Evolutionary conservation across 2,888 invertebrate genomes (phyloP).

Genomic region (Melinaea marsaeus): DNA sequence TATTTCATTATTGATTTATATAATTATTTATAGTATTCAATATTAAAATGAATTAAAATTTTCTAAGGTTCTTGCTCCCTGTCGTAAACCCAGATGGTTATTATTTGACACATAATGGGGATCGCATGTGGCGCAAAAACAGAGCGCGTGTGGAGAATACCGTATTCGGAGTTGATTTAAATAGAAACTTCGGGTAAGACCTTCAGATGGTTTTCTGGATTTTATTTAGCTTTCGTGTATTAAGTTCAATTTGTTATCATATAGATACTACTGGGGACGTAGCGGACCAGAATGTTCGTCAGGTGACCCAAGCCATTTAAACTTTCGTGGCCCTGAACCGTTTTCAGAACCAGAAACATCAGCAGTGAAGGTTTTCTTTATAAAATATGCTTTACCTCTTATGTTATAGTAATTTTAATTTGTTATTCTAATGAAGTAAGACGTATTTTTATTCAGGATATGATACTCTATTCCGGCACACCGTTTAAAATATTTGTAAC

Average conservation of each 20-base stretch:
- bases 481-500: constrained; percentile 68
- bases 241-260: background rate
- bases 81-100: constrained; percentile 92
- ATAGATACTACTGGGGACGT: constrained; percentile 68
- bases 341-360: constrained; percentile 67
- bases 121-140: constrained; percentile 91
- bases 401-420: background rate
- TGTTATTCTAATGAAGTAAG: background rate
- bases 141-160: constrained; percentile 69
- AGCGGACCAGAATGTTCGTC: constrained; percentile 42
- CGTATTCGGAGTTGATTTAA: constrained; percentile 86
- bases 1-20: constrained; percentile 1
- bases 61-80: constrained; percentile 81
- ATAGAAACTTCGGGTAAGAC: constrained; percentile 87
- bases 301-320: constrained; percentile 55
- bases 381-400: background rate
- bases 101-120: constrained; percentile 85
- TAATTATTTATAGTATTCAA: too few relatives aligned
- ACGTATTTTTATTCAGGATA: constrained; percentile 50
- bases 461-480: constrained; percentile 61
- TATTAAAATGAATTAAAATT: background rate
- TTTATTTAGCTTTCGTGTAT: background rate
- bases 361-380: constrained; percentile 56
- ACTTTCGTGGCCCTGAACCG: constrained; percentile 57
- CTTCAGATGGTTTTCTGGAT: background rate